These are phyloP conservation scores for Polydrusus tereticollis DNA, from an alignment of 2,888 invertebrate species.

Conservation along the genomic window DNA sequence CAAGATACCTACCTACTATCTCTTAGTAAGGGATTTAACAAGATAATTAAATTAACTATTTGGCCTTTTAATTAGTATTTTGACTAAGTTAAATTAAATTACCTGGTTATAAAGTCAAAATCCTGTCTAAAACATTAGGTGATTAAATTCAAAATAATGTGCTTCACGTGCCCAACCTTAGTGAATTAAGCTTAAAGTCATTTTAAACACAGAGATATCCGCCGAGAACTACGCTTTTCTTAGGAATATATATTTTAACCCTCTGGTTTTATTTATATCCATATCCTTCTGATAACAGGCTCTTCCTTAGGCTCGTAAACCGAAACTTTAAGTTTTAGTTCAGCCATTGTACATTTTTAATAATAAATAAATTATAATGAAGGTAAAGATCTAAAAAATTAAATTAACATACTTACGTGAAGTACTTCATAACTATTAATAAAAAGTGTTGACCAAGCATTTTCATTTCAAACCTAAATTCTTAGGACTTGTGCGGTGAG, in stretches of 20 bases:
- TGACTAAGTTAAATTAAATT: constrained; percentile 4
- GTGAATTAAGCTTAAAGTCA: background rate
- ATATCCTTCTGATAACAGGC: background rate
- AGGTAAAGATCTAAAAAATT: too few relatives aligned
- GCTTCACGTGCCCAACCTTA: background rate
- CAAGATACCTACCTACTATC: background rate
- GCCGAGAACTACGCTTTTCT: background rate
- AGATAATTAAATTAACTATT: background rate
- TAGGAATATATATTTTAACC: background rate
- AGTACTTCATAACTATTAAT: too few relatives aligned
- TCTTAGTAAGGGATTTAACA: background rate
- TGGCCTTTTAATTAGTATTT: constrained; percentile 12
- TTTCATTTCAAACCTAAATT: too few relatives aligned
- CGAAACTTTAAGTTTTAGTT: too few relatives aligned
- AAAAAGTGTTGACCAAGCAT: too few relatives aligned
- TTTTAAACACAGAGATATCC: constrained; percentile 3
- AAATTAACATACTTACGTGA: too few relatives aligned
- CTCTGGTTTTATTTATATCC: background rate
- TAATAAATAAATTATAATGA: too few relatives aligned
- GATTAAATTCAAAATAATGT: constrained; percentile 10
- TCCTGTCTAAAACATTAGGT: constrained; percentile 13
- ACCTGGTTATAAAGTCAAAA: constrained; percentile 9
- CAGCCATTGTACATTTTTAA: too few relatives aligned
- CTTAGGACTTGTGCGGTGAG: too few relatives aligned
- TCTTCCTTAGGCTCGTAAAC: background rate